These are phyloP conservation scores for Calameuta idolon DNA, from an alignment of 2,888 invertebrate genomes.

Conservation along the genomic window DNA sequence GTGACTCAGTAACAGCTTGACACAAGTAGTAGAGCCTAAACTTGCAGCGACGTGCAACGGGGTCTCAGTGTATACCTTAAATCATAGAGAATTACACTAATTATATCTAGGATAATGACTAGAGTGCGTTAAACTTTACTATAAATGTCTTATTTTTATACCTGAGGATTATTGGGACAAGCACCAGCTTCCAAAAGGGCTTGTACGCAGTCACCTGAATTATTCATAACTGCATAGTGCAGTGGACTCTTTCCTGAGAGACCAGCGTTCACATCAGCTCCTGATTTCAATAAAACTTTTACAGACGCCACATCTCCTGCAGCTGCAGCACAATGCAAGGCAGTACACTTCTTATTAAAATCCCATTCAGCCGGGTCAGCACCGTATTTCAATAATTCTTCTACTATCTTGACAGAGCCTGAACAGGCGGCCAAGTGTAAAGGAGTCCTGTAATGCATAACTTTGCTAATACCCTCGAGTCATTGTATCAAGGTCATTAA, in stretches of 20 bases:
- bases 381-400: conserved; percentile 76
- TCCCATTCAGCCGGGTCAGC: conserved; percentile 82
- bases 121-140: not conserved
- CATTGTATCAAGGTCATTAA: conserved; percentile 46
- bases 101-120: conserved; percentile 3
- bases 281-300: conserved; percentile 75
- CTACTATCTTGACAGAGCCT: conserved; percentile 79
- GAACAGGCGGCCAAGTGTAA: conserved; percentile 85
- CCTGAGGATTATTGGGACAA: conserved; percentile 85
- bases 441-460: conserved; percentile 69
- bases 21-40: conserved; percentile 77
- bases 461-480: not conserved
- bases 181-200: conserved; percentile 82
- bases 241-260: conserved; percentile 77
- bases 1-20: conserved; percentile 79
- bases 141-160: conserved; percentile 44
- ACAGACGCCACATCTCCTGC: conserved; percentile 74
- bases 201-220: conserved; percentile 79
- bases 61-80: conserved; percentile 84
- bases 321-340: conserved; percentile 83
- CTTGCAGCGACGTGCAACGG: conserved; percentile 86
- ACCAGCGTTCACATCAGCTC: conserved; percentile 86
- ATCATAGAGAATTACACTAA: conserved; percentile 22
- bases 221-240: conserved; percentile 86
- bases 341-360: conserved; percentile 76